These are phyloP conservation scores for Muscicapa comitata DNA, from an alignment of 2,797 vertebrate species.

Conservation along the genomic window DNA sequence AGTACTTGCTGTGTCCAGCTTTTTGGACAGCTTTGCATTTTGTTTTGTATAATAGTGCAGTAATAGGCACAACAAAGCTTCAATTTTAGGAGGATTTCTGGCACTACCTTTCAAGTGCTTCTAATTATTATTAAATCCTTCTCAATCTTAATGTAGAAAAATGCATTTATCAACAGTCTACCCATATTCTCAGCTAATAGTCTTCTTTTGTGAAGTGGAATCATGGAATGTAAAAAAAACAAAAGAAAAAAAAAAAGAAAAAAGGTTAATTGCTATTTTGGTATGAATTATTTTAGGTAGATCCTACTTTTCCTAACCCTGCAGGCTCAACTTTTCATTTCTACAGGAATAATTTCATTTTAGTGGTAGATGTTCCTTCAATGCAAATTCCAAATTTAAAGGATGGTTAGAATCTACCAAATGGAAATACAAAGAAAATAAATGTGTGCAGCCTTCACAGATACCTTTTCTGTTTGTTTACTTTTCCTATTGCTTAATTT, in stretches of 20 bases:
- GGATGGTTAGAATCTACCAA: neutral
- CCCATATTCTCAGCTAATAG: neutral
- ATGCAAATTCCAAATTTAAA: neutral
- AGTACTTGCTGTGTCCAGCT: neutral
- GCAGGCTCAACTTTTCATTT: neutral
- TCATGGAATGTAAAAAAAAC: neutral
- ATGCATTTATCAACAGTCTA: neutral
- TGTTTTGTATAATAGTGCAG: neutral
- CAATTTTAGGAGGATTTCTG: neutral
- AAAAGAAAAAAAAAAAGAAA: neutral
- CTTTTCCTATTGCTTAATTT: neutral
- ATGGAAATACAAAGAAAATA: neutral
- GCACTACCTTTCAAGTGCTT: neutral
- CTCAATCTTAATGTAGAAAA: neutral
- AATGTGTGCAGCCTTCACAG: rapidly evolving
- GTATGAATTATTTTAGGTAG: neutral
- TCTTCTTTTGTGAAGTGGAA: neutral
- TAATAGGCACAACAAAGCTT: neutral
- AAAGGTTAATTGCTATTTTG: neutral
- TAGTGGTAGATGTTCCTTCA: neutral
- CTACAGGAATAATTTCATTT: neutral
- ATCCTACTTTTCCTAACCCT: neutral
- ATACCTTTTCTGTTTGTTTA: neutral
- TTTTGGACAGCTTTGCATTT: neutral
- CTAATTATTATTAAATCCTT: neutral